A percentile compares a stretch with the other conserved stretches of the same genome.
Evolutionary conservation across 2,888 invertebrate species (phyloP).

Genomic region (Hartigia nigra): DNA sequence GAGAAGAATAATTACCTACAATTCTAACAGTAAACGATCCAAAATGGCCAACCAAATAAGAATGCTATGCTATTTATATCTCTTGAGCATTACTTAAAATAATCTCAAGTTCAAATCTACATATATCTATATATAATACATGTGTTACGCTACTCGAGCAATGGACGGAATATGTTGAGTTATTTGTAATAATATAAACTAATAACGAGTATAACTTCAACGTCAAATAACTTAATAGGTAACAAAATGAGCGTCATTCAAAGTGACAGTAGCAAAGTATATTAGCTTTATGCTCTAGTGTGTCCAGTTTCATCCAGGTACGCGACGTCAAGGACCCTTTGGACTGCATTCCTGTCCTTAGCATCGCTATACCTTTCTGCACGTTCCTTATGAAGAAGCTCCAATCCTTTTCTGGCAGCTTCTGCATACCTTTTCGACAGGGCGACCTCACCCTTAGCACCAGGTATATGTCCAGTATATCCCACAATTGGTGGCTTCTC

Average conservation of each 20-base stretch:
- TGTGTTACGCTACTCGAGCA: background rate
- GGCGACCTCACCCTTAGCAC: conserved; percentile 76
- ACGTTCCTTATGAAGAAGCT: conserved; percentile 71
- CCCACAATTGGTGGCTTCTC: conserved; percentile 79
- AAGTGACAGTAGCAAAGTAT: background rate
- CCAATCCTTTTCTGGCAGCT: conserved; percentile 74
- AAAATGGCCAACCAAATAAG: background rate
- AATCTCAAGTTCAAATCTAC: background rate
- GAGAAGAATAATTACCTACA: conserved; percentile 23
- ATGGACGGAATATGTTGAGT: background rate
- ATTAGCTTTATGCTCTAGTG: conserved; percentile 24
- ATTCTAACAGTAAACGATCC: background rate
- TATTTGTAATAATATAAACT: background rate
- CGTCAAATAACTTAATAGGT: background rate
- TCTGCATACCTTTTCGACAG: conserved; percentile 77
- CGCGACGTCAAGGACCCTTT: conserved; percentile 41
- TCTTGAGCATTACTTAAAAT: background rate
- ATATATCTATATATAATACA: background rate
- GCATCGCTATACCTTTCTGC: conserved; percentile 60
- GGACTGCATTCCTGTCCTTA: conserved; percentile 28
- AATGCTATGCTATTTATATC: background rate
- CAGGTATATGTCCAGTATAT: conserved; percentile 79
- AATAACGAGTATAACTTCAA: background rate
- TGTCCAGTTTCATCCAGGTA: conserved; percentile 44
- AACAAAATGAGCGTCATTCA: background rate